Evolutionary conservation across 1,140 invertebrate genomes (phyloP), one percentile per base, ranked within the genome.

Genomic region (Homalodisca vitripennis): DNA sequence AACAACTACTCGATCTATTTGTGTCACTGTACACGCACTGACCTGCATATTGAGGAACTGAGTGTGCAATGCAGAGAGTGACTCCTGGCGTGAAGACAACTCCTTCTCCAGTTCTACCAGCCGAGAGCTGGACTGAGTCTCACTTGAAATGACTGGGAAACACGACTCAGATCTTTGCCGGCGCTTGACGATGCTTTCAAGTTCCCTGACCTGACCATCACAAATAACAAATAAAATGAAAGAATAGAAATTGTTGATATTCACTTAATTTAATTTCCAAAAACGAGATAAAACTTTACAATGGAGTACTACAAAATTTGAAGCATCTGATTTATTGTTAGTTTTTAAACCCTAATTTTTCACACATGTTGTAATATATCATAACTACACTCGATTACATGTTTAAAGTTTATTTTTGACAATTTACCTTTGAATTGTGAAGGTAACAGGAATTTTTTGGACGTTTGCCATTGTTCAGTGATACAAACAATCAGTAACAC

Each of bases 141-240:
- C 51, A 48, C 17, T 24, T 22, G 46, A 10, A 26, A 47, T 17
- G n/a, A 32, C 48, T 6, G 60, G 57, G 17, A 71, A 34, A 17
- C 70, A 31, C 3, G 62, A 60, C 26, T 68, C 69, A 32, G 64
- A 70, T n/a, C 66, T 66, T 31, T 57, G 60, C 13, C 72, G 20
- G 27, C 65, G 47, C 31, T 69, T 71, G n/a, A 73, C 57, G 41
- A 73, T 73, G 20, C 31, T 64, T 46, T 73, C 72, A 22, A 73
- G 46, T 20, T 73, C 72, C 17, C 66, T 66, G n/a, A 73, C 72
- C 72, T 73, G 27, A n/a, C n/a, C 17, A 41, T 41, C 34, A 41
- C 34, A 17, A n/a, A n/a, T n/a, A n/a, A n/a, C n/a, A n/a, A n/a
- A 17, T 41, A 41, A 41, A 41, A 41, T 41, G 34, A 41, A 41